phyloP scores from a whole-genome alignment of 1,140 invertebrate species.

The honey bee (Apis mellifera) region DNA sequence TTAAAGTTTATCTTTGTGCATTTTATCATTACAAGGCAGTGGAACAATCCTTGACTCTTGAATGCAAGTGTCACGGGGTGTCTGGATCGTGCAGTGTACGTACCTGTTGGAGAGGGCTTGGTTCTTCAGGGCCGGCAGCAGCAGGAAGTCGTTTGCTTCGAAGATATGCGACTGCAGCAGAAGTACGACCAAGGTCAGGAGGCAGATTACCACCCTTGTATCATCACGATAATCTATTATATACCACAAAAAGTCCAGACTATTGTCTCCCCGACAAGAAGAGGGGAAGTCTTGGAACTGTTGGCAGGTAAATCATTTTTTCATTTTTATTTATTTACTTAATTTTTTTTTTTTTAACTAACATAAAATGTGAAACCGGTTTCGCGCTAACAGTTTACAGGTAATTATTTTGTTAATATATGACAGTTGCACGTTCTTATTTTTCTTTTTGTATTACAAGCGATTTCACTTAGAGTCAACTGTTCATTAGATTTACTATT shows the following conservation, averaged over 20 bases:
- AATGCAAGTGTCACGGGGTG: slow-evolving; percentile 87
- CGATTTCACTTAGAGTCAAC: neutral
- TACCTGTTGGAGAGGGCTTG: slow-evolving; percentile 86
- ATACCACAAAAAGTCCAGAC: slow-evolving; percentile 85
- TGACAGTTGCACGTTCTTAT: neutral
- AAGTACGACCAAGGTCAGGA: slow-evolving; percentile 77
- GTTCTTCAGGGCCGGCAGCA: slow-evolving; percentile 75
- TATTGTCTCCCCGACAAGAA: slow-evolving; percentile 85
- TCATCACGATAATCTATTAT: slow-evolving; percentile 84
- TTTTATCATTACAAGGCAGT: slow-evolving; percentile 77
- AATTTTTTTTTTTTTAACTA: neutral
- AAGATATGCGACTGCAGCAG: slow-evolving; percentile 77
- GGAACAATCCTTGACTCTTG: slow-evolving; percentile 81
- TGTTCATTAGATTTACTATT: neutral
- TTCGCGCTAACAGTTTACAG: neutral
- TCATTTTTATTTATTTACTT: neutral
- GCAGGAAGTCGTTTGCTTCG: slow-evolving; percentile 79
- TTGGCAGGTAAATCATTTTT: slow-evolving; percentile 81
- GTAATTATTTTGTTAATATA: neutral
- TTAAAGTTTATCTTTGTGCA: neutral
- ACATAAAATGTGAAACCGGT: neutral
- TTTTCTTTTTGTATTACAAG: neutral
- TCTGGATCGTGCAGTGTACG: slow-evolving; percentile 86
- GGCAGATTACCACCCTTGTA: slow-evolving; percentile 77
- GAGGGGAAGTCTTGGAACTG: slow-evolving; percentile 85